Base-by-base conservation (phyloP, 1,140 invertebrate genomes). In the Hylaeus volcanicus region DNA sequence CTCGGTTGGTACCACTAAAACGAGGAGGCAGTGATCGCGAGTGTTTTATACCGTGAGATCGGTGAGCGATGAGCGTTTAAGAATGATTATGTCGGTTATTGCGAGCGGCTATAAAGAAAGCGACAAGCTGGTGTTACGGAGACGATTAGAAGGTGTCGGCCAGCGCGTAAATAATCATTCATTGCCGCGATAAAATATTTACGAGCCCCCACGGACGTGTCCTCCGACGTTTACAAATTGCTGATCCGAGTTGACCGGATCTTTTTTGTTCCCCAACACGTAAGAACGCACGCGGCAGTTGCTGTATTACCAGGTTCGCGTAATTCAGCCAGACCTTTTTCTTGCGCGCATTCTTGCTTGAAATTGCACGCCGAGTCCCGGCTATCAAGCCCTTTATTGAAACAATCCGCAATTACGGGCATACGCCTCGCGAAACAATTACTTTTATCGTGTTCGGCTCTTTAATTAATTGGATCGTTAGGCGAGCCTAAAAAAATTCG, bases 41-140 rank as follows among this genome's bases (percentile, higher is more conserved):
- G 26, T 64, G 58, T 64, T 64, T 64, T 43, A 11, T 37, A 15
- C 37, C 37, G 37, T 26, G 39, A 48, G 64, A 53, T 41, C 51
- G 51, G 53, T 70, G 53, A 70, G 39, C 26, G 60, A 74, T n/a
- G 72, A 53, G 43, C 60, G 14, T 9, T 51, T 63, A 64, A 48
- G 60, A 14, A 64, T 37, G 60, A 74, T 74, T 74, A 74, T 6
- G 45, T 51, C 58, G 58, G 60, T 64, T 64, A 64, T 63, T 12
- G 68, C 68, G 66, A 73, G 85, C 79, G 84, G 82, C 81, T 74
- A 85, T 75, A 82, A 87, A 75, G 85, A 84, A 88, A 80, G 83
- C 85, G 85, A 86, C 86, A 88, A 82, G 87, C 81, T 26, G 56
- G 58, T 5, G 60, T 43, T 53, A 4, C 39, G 61, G 15, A 11